Percentiles rank a stretch among this genome's conserved stretches.
Conservation (phyloP, 1,140 invertebrate genomes). For the Samia ricini region DNA sequence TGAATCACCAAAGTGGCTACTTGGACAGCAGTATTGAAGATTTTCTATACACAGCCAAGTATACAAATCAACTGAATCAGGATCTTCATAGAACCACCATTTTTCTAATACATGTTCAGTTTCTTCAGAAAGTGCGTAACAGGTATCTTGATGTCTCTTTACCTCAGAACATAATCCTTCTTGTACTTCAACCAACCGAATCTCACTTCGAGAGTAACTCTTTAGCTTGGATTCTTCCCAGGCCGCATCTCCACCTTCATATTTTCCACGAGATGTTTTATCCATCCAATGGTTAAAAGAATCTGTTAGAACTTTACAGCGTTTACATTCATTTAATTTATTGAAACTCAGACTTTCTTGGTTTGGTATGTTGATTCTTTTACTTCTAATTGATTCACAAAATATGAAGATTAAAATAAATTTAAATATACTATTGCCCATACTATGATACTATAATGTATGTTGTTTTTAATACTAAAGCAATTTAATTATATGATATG, state of each 20-base stretch:
- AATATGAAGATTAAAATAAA: slow-evolving; percentile 9
- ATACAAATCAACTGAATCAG: slow-evolving; percentile 81
- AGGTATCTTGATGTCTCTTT: slow-evolving; percentile 83
- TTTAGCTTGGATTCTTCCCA: slow-evolving; percentile 97
- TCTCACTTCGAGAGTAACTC: slow-evolving; percentile 93
- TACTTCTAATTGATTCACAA: slow-evolving; percentile 14
- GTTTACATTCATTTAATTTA: slow-evolving; percentile 45
- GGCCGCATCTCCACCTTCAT: slow-evolving; percentile 97
- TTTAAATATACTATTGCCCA: background rate
- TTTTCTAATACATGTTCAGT: slow-evolving; percentile 90
- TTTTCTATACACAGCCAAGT: slow-evolving; percentile 91
- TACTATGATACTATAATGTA: background rate
- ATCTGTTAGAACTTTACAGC: slow-evolving; percentile 55
- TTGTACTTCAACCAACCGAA: slow-evolving; percentile 94
- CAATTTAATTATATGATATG: too few species aligned
- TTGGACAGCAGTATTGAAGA: slow-evolving; percentile 91
- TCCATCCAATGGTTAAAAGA: slow-evolving; percentile 79
- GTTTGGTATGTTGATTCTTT: slow-evolving; percentile 10
- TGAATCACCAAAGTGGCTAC: slow-evolving; percentile 89
- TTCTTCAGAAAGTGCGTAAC: slow-evolving; percentile 90
- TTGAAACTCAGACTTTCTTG: slow-evolving; percentile 1
- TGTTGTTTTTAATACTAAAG: too few species aligned
- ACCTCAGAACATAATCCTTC: slow-evolving; percentile 86
- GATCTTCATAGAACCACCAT: slow-evolving; percentile 92
- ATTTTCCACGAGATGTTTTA: slow-evolving; percentile 93